Percentiles rank a stretch among this genome's conserved stretches.
Conservation (phyloP, 2,797 vertebrate species). For the Craterocephalus amniculus region DNA sequence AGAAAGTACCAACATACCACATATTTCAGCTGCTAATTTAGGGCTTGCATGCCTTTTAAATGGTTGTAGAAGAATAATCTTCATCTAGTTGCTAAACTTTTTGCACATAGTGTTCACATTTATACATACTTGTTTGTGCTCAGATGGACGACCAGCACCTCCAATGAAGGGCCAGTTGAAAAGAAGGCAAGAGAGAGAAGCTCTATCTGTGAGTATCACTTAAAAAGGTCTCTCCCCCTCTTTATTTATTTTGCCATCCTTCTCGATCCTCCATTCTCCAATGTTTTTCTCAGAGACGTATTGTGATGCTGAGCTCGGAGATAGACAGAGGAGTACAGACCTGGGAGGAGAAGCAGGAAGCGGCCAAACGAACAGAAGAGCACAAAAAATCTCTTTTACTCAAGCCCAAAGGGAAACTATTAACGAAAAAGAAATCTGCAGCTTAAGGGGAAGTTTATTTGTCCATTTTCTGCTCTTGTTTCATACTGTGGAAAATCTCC, state of each 20-base stretch:
- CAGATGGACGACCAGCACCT: conserved; percentile 89
- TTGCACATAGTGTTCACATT: not conserved
- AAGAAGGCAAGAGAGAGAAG: conserved; percentile 81
- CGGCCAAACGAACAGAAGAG: conserved; percentile 54
- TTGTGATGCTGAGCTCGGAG: conserved; percentile 79
- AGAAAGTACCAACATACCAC: no score
- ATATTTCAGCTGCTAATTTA: no score
- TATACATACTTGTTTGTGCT: not conserved
- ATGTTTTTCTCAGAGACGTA: conserved; percentile 70
- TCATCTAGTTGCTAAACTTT: not conserved
- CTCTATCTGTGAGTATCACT: conserved; percentile 81
- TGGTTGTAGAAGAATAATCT: no score
- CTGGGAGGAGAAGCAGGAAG: conserved; percentile 64
- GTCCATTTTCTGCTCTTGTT: not conserved
- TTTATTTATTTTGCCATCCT: not conserved
- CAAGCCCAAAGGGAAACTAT: conserved; percentile 80
- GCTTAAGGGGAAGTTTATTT: conserved; percentile 24
- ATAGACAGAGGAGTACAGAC: conserved; percentile 77
- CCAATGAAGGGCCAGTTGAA: conserved; percentile 85
- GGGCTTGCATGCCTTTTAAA: no score
- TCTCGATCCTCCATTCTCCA: not conserved
- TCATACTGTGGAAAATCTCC: not conserved
- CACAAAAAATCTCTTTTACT: conserved; percentile 74
- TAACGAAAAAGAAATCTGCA: conserved; percentile 62
- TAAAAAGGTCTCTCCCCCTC: not conserved